Base-by-base conservation (phyloP, 2,888 invertebrate genomes). In the Palloptera scutellata region DNA sequence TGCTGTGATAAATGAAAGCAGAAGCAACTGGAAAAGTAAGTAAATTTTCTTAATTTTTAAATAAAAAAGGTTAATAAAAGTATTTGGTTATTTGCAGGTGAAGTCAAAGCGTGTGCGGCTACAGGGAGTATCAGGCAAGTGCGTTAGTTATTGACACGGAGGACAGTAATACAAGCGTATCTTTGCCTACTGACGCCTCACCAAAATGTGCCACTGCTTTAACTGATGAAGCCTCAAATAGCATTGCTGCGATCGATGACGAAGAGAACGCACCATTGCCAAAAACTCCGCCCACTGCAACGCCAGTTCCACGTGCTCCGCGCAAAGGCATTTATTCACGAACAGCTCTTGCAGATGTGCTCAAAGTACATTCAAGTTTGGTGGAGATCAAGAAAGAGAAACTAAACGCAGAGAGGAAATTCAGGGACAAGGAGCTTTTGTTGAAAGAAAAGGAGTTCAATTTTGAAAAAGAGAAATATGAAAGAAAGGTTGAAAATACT, bases 271-370 rank as follows among this genome's bases (percentile, higher is more conserved):
- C 30, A n/a, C 19, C 55, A 40, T 30, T 30, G 40, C 8, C 13
- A 55, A 40, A 30, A 30, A 30, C 30, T 55, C 30, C 55, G 12
- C 20, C 11, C 55, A 55, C 55, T 55, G n/a, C 40, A 55, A 13
- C 55, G 30, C 55, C 19, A 20, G 40, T 13, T 20, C 30, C 30
- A 55, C 55, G 30, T n/a, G 55, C n/a, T 30, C 55, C 55, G 10
- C 55, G 55, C 30, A 55, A 55, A n/a, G 6, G 13, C 20, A 55
- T 55, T 40, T 53, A 52, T 41, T 52, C 61, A 17, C 52, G 52
- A 42, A 54, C 42, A 53, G 15, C 61, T 17, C 61, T 61, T 30
- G 42, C 61, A 52, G 42, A 61, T 52, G 53, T 61, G 41, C 53
- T 61, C 42, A 53, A 53, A 41, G 41, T 42, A 30, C 53, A 61